Conservation (phyloP, 2,797 vertebrate species). For the Pseudopleuronectes americanus region DNA sequence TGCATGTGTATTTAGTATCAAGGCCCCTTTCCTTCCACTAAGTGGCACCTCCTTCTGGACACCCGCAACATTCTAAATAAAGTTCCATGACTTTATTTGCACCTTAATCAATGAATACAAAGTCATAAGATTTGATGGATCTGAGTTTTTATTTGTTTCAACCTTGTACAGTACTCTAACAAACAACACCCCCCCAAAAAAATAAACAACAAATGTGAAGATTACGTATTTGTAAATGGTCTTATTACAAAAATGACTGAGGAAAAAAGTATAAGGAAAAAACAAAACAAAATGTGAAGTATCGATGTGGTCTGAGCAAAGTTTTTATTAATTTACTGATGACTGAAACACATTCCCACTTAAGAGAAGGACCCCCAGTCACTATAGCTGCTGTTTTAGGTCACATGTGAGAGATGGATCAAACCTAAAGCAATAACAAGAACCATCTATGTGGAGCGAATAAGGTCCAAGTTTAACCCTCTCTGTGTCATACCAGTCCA, state of each 20-base stretch:
- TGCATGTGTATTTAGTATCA: not conserved
- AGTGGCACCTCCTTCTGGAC: slow-evolving; percentile 11
- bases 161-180: slow-evolving; percentile 81
- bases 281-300: slow-evolving; percentile 25
- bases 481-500: slow-evolving; percentile 46
- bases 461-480: slow-evolving; percentile 55
- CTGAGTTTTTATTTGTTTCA: slow-evolving; percentile 72
- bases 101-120: slow-evolving; percentile 8
- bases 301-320: slow-evolving; percentile 32
- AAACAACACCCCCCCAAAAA: slow-evolving; percentile 50
- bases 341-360: slow-evolving; percentile 39
- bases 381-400: slow-evolving; percentile 46
- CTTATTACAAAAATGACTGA: slow-evolving; percentile 74
- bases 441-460: slow-evolving; percentile 43
- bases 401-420: slow-evolving; percentile 30
- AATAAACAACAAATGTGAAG: slow-evolving; percentile 40
- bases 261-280: slow-evolving; percentile 7
- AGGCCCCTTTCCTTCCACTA: not conserved
- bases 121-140: slow-evolving; percentile 42
- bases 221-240: slow-evolving; percentile 69
- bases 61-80: not conserved
- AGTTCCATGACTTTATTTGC: not conserved
- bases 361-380: slow-evolving; percentile 31
- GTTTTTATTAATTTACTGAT: slow-evolving; percentile 38
- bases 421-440: slow-evolving; percentile 42